phyloP scores from a whole-genome alignment of 2,113 vertebrate species.

The Pseudopodoces humilis region DNA sequence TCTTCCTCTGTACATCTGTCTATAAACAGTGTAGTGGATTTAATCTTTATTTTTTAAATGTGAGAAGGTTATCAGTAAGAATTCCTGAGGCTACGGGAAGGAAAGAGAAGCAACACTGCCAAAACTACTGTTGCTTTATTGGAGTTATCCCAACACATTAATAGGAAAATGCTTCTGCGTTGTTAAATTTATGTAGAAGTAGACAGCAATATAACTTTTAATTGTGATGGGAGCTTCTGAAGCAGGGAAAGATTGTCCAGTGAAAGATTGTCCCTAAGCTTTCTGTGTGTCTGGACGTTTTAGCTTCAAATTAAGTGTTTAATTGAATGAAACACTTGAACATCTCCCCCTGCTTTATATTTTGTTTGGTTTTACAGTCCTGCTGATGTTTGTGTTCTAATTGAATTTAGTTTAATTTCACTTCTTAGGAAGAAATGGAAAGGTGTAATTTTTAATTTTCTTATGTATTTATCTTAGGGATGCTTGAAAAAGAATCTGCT shows the following conservation, averaged over 20 bases:
- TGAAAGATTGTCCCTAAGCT: neutral
- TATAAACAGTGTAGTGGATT: neutral
- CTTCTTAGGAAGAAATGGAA: neutral
- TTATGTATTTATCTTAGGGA: conserved; percentile 61
- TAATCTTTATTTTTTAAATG: neutral
- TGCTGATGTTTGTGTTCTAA: neutral
- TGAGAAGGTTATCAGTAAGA: neutral
- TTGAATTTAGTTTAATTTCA: neutral
- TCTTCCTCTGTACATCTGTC: neutral
- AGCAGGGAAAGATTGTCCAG: neutral
- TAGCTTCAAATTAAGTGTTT: neutral
- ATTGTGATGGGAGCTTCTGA: neutral
- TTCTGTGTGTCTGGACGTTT: neutral
- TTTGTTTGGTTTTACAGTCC: neutral
- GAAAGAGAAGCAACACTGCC: neutral
- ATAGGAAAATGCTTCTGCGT: neutral
- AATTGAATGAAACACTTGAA: neutral
- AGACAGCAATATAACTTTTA: neutral
- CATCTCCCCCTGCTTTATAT: neutral
- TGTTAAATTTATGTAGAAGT: neutral
- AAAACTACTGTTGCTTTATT: neutral
- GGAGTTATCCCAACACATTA: neutral
- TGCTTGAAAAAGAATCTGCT: conserved; percentile 75
- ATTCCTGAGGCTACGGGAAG: neutral
- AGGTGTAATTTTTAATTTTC: neutral